Base-by-base conservation (phyloP, 2,797 vertebrate species). In the Delichon dasypus region DNA sequence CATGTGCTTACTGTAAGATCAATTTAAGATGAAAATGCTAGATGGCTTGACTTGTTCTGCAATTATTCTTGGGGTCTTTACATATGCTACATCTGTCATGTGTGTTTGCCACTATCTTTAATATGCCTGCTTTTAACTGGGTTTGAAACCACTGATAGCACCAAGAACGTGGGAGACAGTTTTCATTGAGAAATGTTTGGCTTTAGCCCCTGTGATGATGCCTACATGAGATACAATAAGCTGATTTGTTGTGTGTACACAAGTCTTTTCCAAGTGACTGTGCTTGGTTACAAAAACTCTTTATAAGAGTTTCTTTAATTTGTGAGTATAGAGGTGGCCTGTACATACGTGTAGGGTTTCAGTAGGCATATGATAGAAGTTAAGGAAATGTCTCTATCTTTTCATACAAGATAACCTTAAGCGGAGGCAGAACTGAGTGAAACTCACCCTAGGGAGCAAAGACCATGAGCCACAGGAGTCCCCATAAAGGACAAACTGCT, bases 1-100 rank as follows among this genome's bases (percentile, higher is more conserved):
- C 89, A 81, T 85, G 83, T 16, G 68, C 40, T 88, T 80, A 30
- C 44, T 67, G 58, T 91, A 89, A 64, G 65, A 55, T 76, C 62
- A 40, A 57, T 88, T 90, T 79, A 76, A 81, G 34, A 88, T 50
- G 26, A 53, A 86, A 70, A 55, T 54, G 18, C 53, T 88, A 60
- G n/a, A 67, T 53, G 50, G 51, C 51, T 93, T 70, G 62, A 73
- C 44, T 92, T 85, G 58, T 72, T 91, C 51, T 84, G 45, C 54
- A 45, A 17, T 70, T 66, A 81, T 88, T 89, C 60, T 84, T 38
- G 51, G 18, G 32, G 62, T 73, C 44, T 92, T 91, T 66, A 22
- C 40, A 47, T 77, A 71, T 44, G 50, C 45, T 87, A 27, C 13
- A 75, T 77, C 45, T 36, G 18, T 44, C 81, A 85, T 0, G 0